Conservation (phyloP, 2,888 invertebrate genomes). For the Parelbella ahira region DNA sequence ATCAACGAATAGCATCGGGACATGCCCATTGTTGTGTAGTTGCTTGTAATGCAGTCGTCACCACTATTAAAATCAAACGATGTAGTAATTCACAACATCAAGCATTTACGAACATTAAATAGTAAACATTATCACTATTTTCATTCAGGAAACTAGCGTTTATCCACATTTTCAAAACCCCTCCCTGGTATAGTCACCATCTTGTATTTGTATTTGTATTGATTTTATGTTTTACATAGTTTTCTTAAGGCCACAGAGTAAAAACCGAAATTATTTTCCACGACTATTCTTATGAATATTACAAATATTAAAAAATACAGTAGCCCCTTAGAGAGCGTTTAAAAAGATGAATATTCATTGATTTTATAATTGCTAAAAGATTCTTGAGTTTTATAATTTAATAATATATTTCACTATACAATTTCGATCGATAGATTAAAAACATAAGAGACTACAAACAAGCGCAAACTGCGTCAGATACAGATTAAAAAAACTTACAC, state of each 20-base stretch:
- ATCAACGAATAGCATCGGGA: conserved; percentile 85
- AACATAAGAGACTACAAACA: conserved; percentile 36
- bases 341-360: no score
- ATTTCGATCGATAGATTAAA: conserved; percentile 2
- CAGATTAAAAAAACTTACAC: conserved; percentile 30
- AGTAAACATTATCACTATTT: neutral
- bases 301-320: no score
- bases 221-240: neutral
- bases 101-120: neutral
- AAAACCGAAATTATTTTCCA: no score
- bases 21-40: conserved; percentile 78
- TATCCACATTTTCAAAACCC: conserved; percentile 28
- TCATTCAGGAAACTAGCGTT: conserved; percentile 17
- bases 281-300: no score
- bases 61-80: no score
- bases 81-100: no score
- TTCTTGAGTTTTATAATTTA: no score
- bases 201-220: conserved; percentile 13
- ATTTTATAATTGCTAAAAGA: no score
- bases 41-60: no score
- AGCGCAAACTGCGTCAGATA: conserved; percentile 22
- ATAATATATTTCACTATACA: no score
- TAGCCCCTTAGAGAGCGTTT: no score
- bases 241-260: neutral
- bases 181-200: conserved; percentile 12